Percentiles rank a stretch among this genome's conserved stretches.
phyloP scores from a whole-genome alignment of 2,797 vertebrate species.

The Myotis findleyi region DNA sequence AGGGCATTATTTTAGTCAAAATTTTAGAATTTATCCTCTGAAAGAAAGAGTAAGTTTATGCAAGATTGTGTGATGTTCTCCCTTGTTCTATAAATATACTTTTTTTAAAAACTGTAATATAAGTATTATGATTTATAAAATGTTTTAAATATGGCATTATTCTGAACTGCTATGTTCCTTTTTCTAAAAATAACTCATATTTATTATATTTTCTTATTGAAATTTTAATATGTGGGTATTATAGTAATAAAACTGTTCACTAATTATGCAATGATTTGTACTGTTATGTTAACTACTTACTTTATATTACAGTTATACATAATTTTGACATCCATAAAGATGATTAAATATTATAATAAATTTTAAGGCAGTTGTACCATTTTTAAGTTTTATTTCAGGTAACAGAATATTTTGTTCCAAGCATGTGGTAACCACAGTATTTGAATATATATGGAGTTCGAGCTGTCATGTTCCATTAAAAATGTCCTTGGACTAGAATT shows the following conservation, averaged over 20 bases:
- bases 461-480: slow-evolving; percentile 30
- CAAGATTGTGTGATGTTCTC: slow-evolving; percentile 36
- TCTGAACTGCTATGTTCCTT: slow-evolving; percentile 73
- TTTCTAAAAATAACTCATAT: slow-evolving; percentile 82
- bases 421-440: slow-evolving; percentile 57
- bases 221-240: slow-evolving; percentile 82
- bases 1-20: neutral
- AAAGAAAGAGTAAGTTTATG: slow-evolving; percentile 48
- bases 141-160: slow-evolving; percentile 41
- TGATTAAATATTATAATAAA: slow-evolving; percentile 86
- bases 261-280: slow-evolving; percentile 82
- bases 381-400: slow-evolving; percentile 78
- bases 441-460: slow-evolving; percentile 52
- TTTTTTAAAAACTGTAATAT: slow-evolving; percentile 25
- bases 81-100: slow-evolving; percentile 39
- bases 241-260: slow-evolving; percentile 83
- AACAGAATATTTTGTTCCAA: slow-evolving; percentile 67
- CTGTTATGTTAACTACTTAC: slow-evolving; percentile 83
- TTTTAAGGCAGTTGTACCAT: slow-evolving; percentile 64
- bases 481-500: slow-evolving; percentile 43
- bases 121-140: slow-evolving; percentile 79
- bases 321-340: slow-evolving; percentile 83
- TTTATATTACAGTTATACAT: slow-evolving; percentile 79
- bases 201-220: slow-evolving; percentile 84
- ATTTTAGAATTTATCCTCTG: slow-evolving; percentile 48